Conservation (phyloP, 1,140 invertebrate genomes). For the Drosophila chauvacae region DNA sequence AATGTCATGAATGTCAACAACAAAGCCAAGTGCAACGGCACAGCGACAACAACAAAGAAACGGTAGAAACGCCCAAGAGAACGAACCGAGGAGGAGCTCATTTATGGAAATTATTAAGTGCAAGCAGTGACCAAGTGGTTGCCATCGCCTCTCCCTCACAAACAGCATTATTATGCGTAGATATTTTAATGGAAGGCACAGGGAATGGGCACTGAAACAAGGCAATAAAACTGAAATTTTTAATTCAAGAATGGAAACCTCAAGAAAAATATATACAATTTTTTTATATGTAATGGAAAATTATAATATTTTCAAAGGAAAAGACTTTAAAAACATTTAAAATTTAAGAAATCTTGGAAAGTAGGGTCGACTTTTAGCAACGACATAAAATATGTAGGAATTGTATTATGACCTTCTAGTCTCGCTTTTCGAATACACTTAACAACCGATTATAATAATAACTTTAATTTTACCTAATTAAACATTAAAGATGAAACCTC, state of each 20-base stretch:
- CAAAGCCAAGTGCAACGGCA: slow-evolving; percentile 38
- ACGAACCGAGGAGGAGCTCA: slow-evolving; percentile 27
- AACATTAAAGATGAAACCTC: background rate
- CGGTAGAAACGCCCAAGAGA: slow-evolving; percentile 47
- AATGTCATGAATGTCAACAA: slow-evolving; percentile 57
- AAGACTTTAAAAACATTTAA: background rate
- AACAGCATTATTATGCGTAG: slow-evolving; percentile 45
- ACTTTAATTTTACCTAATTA: background rate
- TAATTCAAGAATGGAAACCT: background rate
- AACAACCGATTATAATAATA: background rate
- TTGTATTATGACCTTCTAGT: background rate
- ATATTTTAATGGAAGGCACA: slow-evolving; percentile 43
- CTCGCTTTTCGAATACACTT: background rate
- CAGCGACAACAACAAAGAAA: slow-evolving; percentile 36
- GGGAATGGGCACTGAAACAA: slow-evolving; percentile 9
- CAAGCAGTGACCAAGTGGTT: slow-evolving; percentile 37
- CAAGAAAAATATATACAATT: no score
- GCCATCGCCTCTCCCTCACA: slow-evolving; percentile 20
- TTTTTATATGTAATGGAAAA: background rate
- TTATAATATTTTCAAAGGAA: background rate
- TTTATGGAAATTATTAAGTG: slow-evolving; percentile 66
- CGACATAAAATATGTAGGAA: no score
- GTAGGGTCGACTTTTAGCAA: no score
- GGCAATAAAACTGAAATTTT: background rate
- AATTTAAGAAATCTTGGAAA: background rate